Evolutionary conservation across 2,888 invertebrate genomes (phyloP).

Genomic region (Drosophila niveifrons): DNA sequence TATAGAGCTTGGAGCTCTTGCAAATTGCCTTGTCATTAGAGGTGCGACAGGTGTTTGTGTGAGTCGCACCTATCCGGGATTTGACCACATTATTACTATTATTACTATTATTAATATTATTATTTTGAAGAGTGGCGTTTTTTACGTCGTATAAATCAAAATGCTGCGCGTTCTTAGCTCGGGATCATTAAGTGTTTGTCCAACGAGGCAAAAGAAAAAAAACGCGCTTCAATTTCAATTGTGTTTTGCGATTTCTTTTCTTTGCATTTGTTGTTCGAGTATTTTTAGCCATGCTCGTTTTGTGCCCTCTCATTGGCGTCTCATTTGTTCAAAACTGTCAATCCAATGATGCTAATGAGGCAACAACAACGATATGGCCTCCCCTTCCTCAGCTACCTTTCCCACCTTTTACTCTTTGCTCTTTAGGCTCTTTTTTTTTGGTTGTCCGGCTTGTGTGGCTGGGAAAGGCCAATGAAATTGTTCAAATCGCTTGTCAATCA

Average conservation of each 20-base stretch:
- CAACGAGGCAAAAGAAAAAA: conserved; percentile 1
- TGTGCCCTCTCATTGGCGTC: conserved; percentile 48
- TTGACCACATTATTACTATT: conserved; percentile 29
- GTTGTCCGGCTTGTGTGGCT: neutral
- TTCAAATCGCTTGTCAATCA: conserved; percentile 11
- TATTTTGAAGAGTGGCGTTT: conserved; percentile 13
- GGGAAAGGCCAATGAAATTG: conserved; percentile 38
- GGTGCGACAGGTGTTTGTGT: conserved; percentile 34
- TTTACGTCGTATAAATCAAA: conserved; percentile 46
- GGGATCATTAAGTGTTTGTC: conserved; percentile 50
- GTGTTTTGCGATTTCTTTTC: conserved; percentile 24
- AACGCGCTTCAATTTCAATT: conserved; percentile 39
- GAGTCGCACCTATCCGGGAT: conserved; percentile 39
- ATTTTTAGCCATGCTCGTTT: conserved; percentile 25
- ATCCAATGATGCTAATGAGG: conserved; percentile 52
- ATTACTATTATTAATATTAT: too few species aligned
- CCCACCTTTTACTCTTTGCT: too few species aligned
- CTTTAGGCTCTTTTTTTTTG: too few species aligned
- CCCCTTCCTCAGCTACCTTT: too few species aligned
- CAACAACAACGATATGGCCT: conserved; percentile 7
- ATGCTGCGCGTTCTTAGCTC: conserved; percentile 32
- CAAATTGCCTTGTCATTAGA: conserved; percentile 50
- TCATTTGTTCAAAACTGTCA: conserved; percentile 52
- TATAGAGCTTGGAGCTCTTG: conserved; percentile 46
- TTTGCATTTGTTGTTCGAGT: neutral